Evolutionary conservation across 2,113 vertebrate species (phyloP), one percentile per base, ranked within the genome.

Genomic region (Solea solea): DNA sequence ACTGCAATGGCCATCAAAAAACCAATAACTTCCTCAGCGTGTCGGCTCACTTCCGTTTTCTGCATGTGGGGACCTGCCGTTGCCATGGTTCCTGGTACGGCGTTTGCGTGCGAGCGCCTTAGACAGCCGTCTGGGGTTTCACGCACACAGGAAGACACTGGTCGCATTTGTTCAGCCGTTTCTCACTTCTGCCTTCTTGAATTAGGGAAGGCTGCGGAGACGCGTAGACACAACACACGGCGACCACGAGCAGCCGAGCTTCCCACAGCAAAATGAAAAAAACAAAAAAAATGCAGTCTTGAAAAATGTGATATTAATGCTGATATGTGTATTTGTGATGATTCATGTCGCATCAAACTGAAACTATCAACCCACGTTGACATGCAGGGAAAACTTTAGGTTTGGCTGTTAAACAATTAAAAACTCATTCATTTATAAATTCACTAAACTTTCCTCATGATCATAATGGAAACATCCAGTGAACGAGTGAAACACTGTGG

Each of bases 1-100:
- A 46, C 82, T 58, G 52, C 25, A 21, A 92, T 91, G 92, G 92
- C 93, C 95, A 95, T 93, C 81, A 92, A 94, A 91, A 89, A 91
- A 85, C 91, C 81, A 69, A 94, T 59, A 81, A 95, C 95, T 98
- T 97, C 96, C 96, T 93, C 91, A 89, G 93, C 42, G 51, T 16
- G 55, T 51, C 48, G 63, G 64, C 89, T 89, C 88, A 92, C 95
- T 96, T 96, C 96, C 92, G 94, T 89, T 93, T 96, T 96, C 84
- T 87, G 88, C 46, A 75, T 89, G 61, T 87, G 92, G 74, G 80
- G 85, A 87, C 89, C 87, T 92, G 86, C 86, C 60, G 79, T 86
- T 82, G 85, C 59, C 72, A 93, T 75, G 79, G 90, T 67, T 89
- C 88, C 86, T 45, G 65, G 54, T 75, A 69, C 48, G 12, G 83